Base-by-base conservation (phyloP, 2,797 vertebrate species). In the Sphenodon punctatus region DNA sequence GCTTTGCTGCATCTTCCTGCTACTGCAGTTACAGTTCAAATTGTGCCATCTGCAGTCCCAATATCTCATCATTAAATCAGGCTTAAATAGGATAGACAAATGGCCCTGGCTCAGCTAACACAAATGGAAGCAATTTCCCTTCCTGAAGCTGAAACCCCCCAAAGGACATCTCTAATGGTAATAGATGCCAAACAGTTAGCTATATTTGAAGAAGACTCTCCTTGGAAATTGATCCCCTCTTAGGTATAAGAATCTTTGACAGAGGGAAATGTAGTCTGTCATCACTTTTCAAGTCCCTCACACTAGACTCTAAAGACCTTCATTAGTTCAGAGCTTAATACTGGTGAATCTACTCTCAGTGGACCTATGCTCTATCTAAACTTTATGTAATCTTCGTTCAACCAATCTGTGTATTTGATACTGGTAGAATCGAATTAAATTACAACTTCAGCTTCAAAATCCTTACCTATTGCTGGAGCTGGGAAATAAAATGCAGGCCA, bases 251-350 rank as follows among this genome's bases (percentile, higher is more conserved):
- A n/a, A 36, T 64, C 64, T 19, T 43, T 55, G 23, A 49, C 30
- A 25, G 56, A 46, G 13, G 5, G 34, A 60, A 22, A 49, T n/a
- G 20, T 23, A 25, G 34, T 22, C 49, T 9, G 15, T 61, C 25
- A 30, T 30, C 4, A 20, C 27, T 2, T 34, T 20, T 27, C n/a
- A 72, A 10, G 34, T 53, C 22, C 48, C 5, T 55, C 22, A 66
- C n/a, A 25, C 36, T 56, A 13, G 20, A 27, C 5, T 53, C 27
- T n/a, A 20, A 30, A n/a, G 67, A 38, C 48, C 20, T 42, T 23
- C 2, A 6, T 0, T 9, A 70, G 60, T 67, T 42, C 32, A 2
- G 2, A 10, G 53, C 36, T 67, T 10, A 0, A 0, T 30, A 0
- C 7, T 17, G 2, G 12, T 58, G 80, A 10, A 25, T 16, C 27